phyloP scores from a whole-genome alignment of 2,797 vertebrate species.

The Myotis daubentonii region DNA sequence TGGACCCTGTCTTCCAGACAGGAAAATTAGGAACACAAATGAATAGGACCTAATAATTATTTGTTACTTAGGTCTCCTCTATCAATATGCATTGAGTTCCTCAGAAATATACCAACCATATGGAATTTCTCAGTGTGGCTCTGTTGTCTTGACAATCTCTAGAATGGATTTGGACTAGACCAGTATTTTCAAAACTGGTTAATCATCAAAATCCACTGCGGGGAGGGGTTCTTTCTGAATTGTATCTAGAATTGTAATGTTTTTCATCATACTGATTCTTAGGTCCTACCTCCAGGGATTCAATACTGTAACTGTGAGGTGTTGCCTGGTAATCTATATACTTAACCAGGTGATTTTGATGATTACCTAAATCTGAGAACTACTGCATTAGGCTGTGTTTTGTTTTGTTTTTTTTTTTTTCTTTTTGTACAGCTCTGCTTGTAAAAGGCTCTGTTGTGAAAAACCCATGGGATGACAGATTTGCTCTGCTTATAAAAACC shows the following conservation, averaged over 20 bases:
- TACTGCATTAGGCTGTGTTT: background rate
- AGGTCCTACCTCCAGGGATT: background rate
- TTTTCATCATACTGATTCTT: background rate
- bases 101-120: background rate
- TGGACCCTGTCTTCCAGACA: background rate
- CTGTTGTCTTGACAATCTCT: background rate
- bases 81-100: background rate
- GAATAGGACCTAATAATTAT: background rate
- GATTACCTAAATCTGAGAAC: background rate
- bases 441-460: background rate
- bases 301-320: background rate
- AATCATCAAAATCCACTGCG: background rate
- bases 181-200: conserved; percentile 48
- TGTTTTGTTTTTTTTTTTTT: conserved; percentile 4
- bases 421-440: background rate
- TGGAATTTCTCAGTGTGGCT: background rate
- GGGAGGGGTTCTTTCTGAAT: background rate
- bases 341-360: conserved; percentile 13
- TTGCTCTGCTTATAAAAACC: background rate
- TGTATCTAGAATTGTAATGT: background rate
- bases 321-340: background rate
- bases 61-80: conserved; percentile 22
- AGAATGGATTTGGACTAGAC: background rate
- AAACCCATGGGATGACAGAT: background rate
- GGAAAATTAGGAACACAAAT: conserved; percentile 36